Conservation (phyloP, 2,888 invertebrate species). For the Lamellibrachia satsuma region DNA sequence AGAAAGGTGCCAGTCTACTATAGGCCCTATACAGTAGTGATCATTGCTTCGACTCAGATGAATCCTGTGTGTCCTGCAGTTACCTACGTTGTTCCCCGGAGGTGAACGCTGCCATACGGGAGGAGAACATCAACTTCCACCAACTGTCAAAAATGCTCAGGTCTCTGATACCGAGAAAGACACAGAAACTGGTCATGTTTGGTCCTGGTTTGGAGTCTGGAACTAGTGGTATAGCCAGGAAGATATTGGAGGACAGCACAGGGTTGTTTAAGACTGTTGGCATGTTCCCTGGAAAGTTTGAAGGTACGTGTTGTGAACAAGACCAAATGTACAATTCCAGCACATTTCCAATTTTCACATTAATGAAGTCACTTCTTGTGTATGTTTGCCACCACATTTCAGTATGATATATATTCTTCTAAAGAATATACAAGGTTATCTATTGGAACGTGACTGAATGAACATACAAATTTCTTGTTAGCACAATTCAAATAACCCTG, state of each 20-base stretch:
- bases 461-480: not conserved
- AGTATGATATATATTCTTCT: not conserved
- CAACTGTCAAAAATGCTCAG: constrained; percentile 36
- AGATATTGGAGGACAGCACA: constrained; percentile 35
- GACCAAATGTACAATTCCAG: not conserved
- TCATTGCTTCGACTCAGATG: not conserved
- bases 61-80: constrained; percentile 27
- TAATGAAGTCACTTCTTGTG: too few species aligned
- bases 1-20: not conserved
- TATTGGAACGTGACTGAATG: not conserved
- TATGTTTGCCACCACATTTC: too few species aligned
- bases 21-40: not conserved
- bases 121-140: constrained; percentile 32
- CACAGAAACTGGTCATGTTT: constrained; percentile 41
- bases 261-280: constrained; percentile 33
- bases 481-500: not conserved
- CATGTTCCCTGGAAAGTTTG: constrained; percentile 42
- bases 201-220: constrained; percentile 41
- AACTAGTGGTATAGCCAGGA: constrained; percentile 38
- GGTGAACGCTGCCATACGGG: constrained; percentile 28
- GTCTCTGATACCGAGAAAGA: constrained; percentile 38
- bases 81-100: constrained; percentile 41
- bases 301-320: constrained; percentile 33
- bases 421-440: constrained; percentile 17
- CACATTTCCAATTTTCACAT: not conserved